Conservation (phyloP, 2,888 invertebrate genomes). For the Stramonita haemastoma region DNA sequence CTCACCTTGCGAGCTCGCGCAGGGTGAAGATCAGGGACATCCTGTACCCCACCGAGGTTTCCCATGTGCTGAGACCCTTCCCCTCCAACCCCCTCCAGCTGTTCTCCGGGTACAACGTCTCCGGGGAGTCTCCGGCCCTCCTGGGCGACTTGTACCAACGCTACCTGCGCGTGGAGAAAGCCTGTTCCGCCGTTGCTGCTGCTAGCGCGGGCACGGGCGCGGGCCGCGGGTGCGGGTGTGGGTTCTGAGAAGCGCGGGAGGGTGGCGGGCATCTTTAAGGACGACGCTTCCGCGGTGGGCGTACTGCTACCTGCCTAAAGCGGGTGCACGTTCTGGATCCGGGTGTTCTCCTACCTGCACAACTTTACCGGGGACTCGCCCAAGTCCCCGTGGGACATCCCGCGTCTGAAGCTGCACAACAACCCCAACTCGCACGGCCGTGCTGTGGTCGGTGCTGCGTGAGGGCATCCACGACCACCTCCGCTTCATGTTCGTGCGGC, state of each 20-base stretch:
- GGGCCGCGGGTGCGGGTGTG: too few relatives aligned
- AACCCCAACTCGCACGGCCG: constrained; percentile 37
- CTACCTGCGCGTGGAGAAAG: not conserved
- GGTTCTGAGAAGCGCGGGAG: not conserved
- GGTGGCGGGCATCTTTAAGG: constrained; percentile 26
- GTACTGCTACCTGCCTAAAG: constrained; percentile 62
- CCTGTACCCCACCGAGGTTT: not conserved
- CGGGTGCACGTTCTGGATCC: constrained; percentile 62
- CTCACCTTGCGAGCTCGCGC: not conserved
- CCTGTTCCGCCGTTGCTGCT: too few relatives aligned
- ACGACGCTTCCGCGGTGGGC: constrained; percentile 45
- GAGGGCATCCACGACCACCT: not conserved
- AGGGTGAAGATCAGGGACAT: too few relatives aligned
- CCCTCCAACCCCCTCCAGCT: not conserved
- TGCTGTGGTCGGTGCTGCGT: not conserved
- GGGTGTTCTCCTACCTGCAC: constrained; percentile 55
- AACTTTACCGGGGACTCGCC: constrained; percentile 48
- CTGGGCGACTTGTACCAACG: constrained; percentile 16
- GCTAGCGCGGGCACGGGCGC: too few relatives aligned
- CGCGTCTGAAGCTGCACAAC: constrained; percentile 51
- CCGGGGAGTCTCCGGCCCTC: not conserved
- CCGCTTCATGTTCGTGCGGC: constrained; percentile 55
- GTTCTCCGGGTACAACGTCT: not conserved
- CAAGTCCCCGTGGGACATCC: constrained; percentile 49
- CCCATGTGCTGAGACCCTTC: not conserved